phyloP scores from a whole-genome alignment of 2,113 vertebrate genomes.

The Elaphurus davidianus region DNA sequence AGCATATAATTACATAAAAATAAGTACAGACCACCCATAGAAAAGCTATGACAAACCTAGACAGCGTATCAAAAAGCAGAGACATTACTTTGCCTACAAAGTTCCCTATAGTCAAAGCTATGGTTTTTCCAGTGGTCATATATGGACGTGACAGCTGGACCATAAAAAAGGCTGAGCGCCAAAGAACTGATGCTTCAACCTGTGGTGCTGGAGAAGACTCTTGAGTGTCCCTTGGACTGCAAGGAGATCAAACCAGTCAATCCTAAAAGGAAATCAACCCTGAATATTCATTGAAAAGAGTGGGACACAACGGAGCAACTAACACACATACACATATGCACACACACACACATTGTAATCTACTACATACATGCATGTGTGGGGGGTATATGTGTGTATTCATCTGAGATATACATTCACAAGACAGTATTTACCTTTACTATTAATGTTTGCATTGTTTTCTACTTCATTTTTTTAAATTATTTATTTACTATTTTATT shows the following conservation, averaged over 20 bases:
- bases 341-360: background rate
- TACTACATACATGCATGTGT: accelerated
- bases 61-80: background rate
- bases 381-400: accelerated
- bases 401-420: background rate
- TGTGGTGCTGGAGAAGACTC: background rate
- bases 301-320: background rate
- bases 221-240: background rate
- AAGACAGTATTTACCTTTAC: background rate
- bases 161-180: accelerated
- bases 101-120: background rate
- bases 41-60: background rate
- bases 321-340: background rate
- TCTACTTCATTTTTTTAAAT: background rate
- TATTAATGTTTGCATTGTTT: background rate
- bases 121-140: background rate
- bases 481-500: background rate
- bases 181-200: background rate
- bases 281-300: background rate
- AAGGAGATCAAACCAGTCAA: background rate
- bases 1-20: background rate
- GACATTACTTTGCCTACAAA: background rate
- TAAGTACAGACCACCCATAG: background rate
- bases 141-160: background rate
- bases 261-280: background rate